A percentile compares a stretch with the other conserved stretches of the same genome.
Conservation (phyloP, 1,140 invertebrate species). For the Linepithema humile region DNA sequence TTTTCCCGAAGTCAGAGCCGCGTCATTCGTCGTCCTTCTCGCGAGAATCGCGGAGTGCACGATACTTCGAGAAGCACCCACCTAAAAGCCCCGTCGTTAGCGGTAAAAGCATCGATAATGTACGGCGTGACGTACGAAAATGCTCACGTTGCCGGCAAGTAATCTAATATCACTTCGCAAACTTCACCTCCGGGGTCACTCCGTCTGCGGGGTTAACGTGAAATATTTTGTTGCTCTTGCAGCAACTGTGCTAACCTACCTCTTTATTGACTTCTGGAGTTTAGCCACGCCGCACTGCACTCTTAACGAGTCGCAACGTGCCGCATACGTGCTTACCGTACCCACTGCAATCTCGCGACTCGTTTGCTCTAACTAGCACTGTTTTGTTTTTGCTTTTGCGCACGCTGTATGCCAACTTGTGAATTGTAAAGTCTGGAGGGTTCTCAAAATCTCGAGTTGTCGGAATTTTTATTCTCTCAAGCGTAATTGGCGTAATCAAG, state of each 20-base stretch:
- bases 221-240: conserved; percentile 39
- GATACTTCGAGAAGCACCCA: conserved; percentile 13
- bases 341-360: conserved; percentile 16
- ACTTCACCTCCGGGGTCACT: conserved; percentile 25
- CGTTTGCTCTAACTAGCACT: conserved; percentile 30
- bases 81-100: conserved; percentile 45
- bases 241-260: conserved; percentile 18
- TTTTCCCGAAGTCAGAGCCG: neutral
- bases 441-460: neutral
- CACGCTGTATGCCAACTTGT: neutral
- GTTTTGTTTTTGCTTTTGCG: conserved; percentile 25
- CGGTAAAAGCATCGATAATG: conserved; percentile 56
- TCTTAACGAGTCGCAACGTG: conserved; percentile 42
- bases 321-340: conserved; percentile 24
- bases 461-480: conserved; percentile 25
- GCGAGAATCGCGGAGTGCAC: neutral
- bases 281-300: conserved; percentile 28
- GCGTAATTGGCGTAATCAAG: neutral
- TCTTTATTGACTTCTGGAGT: conserved; percentile 48
- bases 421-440: conserved; percentile 25
- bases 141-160: conserved; percentile 35
- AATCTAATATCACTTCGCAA: conserved; percentile 52
- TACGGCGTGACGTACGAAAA: conserved; percentile 46
- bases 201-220: neutral
- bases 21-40: conserved; percentile 12